Evolutionary conservation across 2,797 vertebrate species (phyloP), one percentile per base, ranked within the genome.

Genomic region (Jordanella pulchra): DNA sequence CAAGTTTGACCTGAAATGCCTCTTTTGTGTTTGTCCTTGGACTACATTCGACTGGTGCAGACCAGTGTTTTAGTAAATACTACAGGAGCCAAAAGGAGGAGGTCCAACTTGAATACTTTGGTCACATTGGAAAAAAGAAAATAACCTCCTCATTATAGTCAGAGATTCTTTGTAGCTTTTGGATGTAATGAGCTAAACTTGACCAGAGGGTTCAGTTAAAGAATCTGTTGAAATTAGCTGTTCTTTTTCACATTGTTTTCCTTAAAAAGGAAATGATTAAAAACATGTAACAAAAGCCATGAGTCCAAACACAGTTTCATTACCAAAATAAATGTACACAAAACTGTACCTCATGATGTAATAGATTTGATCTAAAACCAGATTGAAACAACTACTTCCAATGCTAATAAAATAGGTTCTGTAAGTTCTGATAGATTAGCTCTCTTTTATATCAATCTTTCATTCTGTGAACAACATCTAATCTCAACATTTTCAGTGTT

Each of bases 11-110:
- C 83, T 85, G 68, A 84, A 83, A 78, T 55, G 63, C 66, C 75
- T 76, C 81, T 76, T 76, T 61, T 35, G 5, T 67, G 70, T 83
- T 82, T 83, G 90, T 88, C 90, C 88, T 90, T 91, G 87, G 85
- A 85, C 78, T 69, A 67, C 71, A 73, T 81, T 74, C 66, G 80
- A 81, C 82, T 65, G 70, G 30, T 53, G 73, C 21, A 63, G 73
- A 80, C 67, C 53, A 54, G 69, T 48, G 67, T 32, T 79, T 68
- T 67, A 61, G 51, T 80, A 35, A 64, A 69, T 69, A 69, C 51
- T 2, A 7, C 9, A 54, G 55, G 69, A 61, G 85, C 74, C 83
- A 80, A 89, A 63, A 63, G 14, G 79, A 56, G 53, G 72, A 77
- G 73, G 53, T 56, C 48, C 76, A 80, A 72, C 65, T 69, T 82